phyloP scores from a whole-genome alignment of 2,113 vertebrate species.

The Tetraodon nigroviridis region DNA sequence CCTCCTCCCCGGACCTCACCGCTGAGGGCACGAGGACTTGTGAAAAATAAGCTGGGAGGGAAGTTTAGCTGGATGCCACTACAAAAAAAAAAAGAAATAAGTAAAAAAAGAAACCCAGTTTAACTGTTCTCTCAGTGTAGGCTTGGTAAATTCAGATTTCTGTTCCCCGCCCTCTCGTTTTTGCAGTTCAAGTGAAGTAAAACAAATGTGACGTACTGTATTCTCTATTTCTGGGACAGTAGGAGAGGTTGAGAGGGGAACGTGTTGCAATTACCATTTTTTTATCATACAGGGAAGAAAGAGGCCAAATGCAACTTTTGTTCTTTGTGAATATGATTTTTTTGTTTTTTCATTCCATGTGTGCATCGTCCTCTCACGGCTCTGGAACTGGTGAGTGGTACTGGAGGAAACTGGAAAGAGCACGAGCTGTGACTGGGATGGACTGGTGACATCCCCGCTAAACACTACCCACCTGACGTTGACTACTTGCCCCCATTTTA shows the following conservation, averaged over 20 bases:
- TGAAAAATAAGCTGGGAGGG: slow-evolving; percentile 55
- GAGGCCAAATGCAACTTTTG: slow-evolving; percentile 52
- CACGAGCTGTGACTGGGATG: slow-evolving; percentile 27
- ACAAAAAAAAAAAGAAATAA: slow-evolving; percentile 50
- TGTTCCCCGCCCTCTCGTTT: slow-evolving; percentile 65
- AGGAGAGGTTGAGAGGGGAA: slow-evolving; percentile 44
- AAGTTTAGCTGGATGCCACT: slow-evolving; percentile 65
- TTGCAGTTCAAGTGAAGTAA: slow-evolving; percentile 79
- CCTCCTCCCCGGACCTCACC: slow-evolving; percentile 29
- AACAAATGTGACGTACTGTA: slow-evolving; percentile 79
- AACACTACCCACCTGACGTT: slow-evolving; percentile 49
- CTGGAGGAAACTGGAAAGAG: slow-evolving; percentile 56
- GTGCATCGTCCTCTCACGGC: slow-evolving; percentile 41
- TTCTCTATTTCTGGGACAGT: slow-evolving; percentile 74
- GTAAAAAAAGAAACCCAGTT: slow-evolving; percentile 59
- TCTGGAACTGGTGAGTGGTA: slow-evolving; percentile 54
- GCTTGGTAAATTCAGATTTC: slow-evolving; percentile 67
- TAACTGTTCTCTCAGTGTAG: slow-evolving; percentile 72
- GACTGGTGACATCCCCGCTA: slow-evolving; percentile 16
- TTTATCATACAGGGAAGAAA: slow-evolving; percentile 50
- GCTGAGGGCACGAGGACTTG: slow-evolving; percentile 57
- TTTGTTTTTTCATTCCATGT: slow-evolving; percentile 77
- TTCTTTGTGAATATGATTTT: slow-evolving; percentile 65
- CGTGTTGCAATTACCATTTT: slow-evolving; percentile 47
- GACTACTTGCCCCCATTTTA: slow-evolving; percentile 69